A percentile compares a stretch with the other conserved stretches of the same genome.
These are phyloP conservation scores for Callosobruchus maculatus DNA, from an alignment of 2,888 invertebrate genomes.

Conservation along the genomic window DNA sequence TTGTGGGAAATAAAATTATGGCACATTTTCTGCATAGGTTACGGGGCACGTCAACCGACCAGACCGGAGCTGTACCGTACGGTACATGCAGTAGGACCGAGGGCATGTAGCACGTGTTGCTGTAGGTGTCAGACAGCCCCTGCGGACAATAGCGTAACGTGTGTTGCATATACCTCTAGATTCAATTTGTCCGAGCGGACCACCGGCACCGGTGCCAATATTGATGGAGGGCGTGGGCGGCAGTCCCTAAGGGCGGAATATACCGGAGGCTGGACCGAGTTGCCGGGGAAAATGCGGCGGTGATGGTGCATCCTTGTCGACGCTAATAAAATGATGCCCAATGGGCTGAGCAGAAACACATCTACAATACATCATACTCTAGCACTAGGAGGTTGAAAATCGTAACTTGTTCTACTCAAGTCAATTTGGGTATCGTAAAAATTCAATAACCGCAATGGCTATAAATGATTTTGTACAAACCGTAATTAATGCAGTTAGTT, in stretches of 20 bases:
- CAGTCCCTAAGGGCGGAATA: not conserved
- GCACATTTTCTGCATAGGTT: too few relatives aligned
- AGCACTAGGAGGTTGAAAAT: too few relatives aligned
- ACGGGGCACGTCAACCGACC: not conserved
- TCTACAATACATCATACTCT: too few relatives aligned
- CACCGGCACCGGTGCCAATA: not conserved
- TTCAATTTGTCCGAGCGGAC: not conserved
- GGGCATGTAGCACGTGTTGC: not conserved
- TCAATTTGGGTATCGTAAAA: too few relatives aligned
- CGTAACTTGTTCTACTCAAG: too few relatives aligned
- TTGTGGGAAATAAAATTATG: too few relatives aligned
- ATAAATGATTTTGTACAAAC: too few relatives aligned
- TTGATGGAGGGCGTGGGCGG: not conserved
- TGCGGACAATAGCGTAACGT: not conserved
- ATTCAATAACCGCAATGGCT: too few relatives aligned
- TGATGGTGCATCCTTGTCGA: not conserved
- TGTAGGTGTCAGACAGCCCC: not conserved
- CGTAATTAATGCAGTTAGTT: too few relatives aligned
- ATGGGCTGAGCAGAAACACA: not conserved
- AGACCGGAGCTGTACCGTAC: not conserved
- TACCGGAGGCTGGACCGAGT: not conserved
- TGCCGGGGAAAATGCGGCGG: not conserved
- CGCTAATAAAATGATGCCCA: not conserved
- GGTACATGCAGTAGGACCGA: not conserved
- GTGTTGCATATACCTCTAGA: not conserved